Conservation (phyloP, 2,113 vertebrate species). For the Nycticorax nycticorax region DNA sequence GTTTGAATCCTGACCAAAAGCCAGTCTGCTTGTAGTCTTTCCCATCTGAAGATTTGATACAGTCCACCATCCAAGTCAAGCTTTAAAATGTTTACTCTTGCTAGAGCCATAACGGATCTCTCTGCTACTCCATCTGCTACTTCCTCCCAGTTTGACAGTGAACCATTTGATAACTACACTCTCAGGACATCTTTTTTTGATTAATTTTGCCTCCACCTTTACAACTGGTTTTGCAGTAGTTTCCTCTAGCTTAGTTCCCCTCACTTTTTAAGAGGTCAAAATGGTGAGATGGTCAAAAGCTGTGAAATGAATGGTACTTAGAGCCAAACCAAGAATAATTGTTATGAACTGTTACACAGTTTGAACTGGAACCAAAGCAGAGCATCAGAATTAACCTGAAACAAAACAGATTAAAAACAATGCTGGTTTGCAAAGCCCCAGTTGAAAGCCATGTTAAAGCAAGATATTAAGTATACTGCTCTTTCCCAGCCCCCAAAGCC, state of each 20-base stretch:
- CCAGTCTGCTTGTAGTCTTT: background rate
- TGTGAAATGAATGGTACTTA: background rate
- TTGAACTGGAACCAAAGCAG: background rate
- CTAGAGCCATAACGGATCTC: background rate
- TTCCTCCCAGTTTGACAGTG: conserved; percentile 11
- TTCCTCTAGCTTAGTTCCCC: background rate
- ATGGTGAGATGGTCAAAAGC: background rate
- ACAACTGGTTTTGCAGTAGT: background rate
- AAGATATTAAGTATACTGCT: background rate
- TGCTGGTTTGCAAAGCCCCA: background rate
- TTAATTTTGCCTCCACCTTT: background rate
- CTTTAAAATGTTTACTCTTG: conserved; percentile 2
- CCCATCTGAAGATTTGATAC: background rate
- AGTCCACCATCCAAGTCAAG: conserved; percentile 5
- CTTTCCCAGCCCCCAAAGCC: background rate
- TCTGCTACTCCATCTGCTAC: conserved; percentile 36
- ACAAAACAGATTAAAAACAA: background rate
- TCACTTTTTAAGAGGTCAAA: background rate
- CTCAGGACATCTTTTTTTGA: background rate
- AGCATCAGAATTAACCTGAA: conserved; percentile 20
- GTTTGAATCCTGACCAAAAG: conserved; percentile 19
- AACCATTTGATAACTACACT: background rate
- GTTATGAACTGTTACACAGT: background rate
- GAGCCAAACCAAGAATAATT: background rate
- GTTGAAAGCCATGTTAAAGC: conserved; percentile 10